These are phyloP conservation scores for Lepidostoma basale DNA, from an alignment of 1,140 invertebrate genomes.

Conservation along the genomic window DNA sequence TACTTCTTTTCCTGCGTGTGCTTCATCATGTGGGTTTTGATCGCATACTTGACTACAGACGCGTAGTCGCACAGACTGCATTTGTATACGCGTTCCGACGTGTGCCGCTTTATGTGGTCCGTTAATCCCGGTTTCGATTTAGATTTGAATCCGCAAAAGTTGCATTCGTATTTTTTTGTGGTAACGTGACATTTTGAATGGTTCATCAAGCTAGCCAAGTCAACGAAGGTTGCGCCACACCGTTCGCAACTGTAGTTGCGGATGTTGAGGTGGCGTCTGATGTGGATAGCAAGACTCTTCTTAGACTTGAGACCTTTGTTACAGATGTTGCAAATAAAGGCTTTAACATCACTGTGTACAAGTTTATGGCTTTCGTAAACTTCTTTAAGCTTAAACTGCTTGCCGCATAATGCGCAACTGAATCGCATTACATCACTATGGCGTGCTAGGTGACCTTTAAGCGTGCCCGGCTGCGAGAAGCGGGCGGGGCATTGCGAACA, in stretches of 20 bases:
- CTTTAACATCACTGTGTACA: slow-evolving; percentile 53
- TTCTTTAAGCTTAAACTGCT: slow-evolving; percentile 64
- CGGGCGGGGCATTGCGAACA: slow-evolving; percentile 64
- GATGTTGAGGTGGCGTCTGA: slow-evolving; percentile 56
- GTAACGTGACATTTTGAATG: slow-evolving; percentile 56
- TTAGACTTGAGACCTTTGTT: slow-evolving; percentile 53
- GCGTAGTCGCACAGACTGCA: slow-evolving; percentile 20
- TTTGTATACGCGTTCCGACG: slow-evolving; percentile 25
- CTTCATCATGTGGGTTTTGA: not conserved
- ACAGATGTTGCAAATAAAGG: slow-evolving; percentile 52
- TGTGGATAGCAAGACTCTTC: slow-evolving; percentile 53
- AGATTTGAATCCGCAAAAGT: slow-evolving; percentile 59
- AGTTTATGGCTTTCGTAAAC: slow-evolving; percentile 53
- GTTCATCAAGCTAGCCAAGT: slow-evolving; percentile 54
- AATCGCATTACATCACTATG: slow-evolving; percentile 58
- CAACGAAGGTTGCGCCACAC: slow-evolving; percentile 57
- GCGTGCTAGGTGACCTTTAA: slow-evolving; percentile 57
- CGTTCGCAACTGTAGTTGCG: slow-evolving; percentile 57
- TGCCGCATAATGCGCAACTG: slow-evolving; percentile 67
- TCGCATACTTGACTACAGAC: not conserved
- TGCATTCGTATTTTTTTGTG: slow-evolving; percentile 61
- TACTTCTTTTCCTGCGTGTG: slow-evolving; percentile 24
- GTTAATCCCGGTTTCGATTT: slow-evolving; percentile 54
- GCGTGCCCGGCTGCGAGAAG: slow-evolving; percentile 61
- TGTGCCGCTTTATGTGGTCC: slow-evolving; percentile 47